Percentiles rank a stretch among this genome's conserved stretches.
These are phyloP conservation scores for Popillia japonica DNA, from an alignment of 1,140 invertebrate species.

Conservation along the genomic window DNA sequence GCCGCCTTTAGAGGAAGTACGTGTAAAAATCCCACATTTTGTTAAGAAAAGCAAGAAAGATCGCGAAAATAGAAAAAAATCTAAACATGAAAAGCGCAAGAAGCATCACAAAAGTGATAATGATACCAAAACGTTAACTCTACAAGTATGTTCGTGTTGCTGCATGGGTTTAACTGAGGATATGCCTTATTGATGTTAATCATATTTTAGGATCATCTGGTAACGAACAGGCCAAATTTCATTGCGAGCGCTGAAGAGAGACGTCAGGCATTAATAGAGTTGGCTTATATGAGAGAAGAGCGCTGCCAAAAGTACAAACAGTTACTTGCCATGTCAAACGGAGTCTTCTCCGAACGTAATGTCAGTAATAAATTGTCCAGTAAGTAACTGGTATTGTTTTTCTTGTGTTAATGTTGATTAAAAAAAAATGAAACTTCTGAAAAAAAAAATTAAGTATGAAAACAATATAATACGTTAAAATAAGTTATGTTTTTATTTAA, in stretches of 20 bases:
- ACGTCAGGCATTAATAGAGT: constrained; percentile 51
- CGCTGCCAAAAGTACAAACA: constrained; percentile 51
- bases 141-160: constrained; percentile 40
- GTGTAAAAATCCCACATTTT: constrained; percentile 32
- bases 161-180: neutral
- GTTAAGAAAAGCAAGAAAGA: constrained; percentile 46
- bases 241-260: constrained; percentile 53
- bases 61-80: constrained; percentile 47
- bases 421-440: neutral
- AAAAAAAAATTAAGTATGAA: neutral
- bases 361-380: constrained; percentile 40
- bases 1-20: constrained; percentile 39
- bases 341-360: neutral
- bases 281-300: constrained; percentile 51
- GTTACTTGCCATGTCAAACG: constrained; percentile 45
- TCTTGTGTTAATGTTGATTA: neutral
- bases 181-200: constrained; percentile 8
- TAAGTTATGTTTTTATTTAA: neutral
- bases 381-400: constrained; percentile 26
- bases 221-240: constrained; percentile 55
- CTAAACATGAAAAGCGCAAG: constrained; percentile 12
- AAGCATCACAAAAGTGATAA: neutral
- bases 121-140: constrained; percentile 5
- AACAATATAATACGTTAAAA: too few species aligned
- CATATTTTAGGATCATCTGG: constrained; percentile 55